Conservation (phyloP, 2,888 invertebrate genomes). For the Strigamia transsilvanica region DNA sequence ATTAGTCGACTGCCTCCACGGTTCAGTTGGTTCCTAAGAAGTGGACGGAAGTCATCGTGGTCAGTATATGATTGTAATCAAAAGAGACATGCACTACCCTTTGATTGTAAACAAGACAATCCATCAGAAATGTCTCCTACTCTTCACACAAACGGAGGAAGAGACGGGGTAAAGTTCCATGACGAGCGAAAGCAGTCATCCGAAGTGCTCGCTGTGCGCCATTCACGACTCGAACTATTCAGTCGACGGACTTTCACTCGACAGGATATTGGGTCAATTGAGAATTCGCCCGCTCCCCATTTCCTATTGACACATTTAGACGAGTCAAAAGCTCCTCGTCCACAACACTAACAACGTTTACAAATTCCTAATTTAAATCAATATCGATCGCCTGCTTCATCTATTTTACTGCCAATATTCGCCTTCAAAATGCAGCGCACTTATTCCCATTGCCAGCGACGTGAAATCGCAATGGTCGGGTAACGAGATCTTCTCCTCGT, state of each 20-base stretch:
- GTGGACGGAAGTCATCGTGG: conserved; percentile 35
- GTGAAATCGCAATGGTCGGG: neutral
- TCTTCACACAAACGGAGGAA: conserved; percentile 17
- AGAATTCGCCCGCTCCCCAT: conserved; percentile 3
- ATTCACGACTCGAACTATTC: conserved; percentile 14
- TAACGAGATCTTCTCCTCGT: conserved; percentile 14
- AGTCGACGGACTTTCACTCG: conserved; percentile 35
- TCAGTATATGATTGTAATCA: conserved; percentile 38
- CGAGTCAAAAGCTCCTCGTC: conserved; percentile 10
- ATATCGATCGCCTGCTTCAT: neutral
- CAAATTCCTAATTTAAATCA: conserved; percentile 38
- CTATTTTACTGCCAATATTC: neutral
- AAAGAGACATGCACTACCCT: neutral
- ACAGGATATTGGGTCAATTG: conserved; percentile 35
- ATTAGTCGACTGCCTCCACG: neutral
- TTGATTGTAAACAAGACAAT: conserved; percentile 38
- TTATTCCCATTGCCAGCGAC: neutral
- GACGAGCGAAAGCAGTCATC: conserved; percentile 26
- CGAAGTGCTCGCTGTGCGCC: conserved; percentile 33
- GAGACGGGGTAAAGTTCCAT: conserved; percentile 24
- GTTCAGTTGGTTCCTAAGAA: conserved; percentile 1
- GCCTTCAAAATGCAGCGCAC: neutral
- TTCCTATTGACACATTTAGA: conserved; percentile 30
- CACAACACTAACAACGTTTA: conserved; percentile 22
- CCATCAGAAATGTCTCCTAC: conserved; percentile 14